Evolutionary conservation across 2,113 vertebrate species (phyloP).

Genomic region (Emydocephalus ijimae): DNA sequence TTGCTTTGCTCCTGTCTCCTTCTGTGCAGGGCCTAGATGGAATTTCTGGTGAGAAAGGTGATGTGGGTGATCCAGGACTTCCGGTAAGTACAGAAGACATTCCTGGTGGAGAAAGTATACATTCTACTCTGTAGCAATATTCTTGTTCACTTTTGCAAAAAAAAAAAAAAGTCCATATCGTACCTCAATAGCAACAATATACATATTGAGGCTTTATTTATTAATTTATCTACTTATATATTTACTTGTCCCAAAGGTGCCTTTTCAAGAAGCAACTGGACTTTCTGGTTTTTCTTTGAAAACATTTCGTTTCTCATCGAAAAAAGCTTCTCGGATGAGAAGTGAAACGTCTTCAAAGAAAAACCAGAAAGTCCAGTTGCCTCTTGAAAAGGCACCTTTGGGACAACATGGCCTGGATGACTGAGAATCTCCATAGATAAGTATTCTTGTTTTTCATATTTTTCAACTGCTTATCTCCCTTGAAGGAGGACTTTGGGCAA

Average conservation of each 20-base stretch:
- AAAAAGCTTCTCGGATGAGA: too few relatives aligned
- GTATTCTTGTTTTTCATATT: background rate
- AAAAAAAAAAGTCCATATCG: background rate
- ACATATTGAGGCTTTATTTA: background rate
- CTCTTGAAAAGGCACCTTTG: too few relatives aligned
- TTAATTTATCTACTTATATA: background rate
- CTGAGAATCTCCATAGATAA: background rate
- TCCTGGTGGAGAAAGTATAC: too few relatives aligned
- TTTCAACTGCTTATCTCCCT: background rate
- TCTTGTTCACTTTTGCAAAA: background rate
- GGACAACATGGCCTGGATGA: too few relatives aligned
- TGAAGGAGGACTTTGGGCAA: background rate
- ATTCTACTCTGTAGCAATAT: background rate
- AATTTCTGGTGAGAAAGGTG: constrained; percentile 79
- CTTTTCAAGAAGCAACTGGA: too few relatives aligned
- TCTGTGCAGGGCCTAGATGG: constrained; percentile 80
- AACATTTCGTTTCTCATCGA: too few relatives aligned
- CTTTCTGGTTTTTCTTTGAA: too few relatives aligned
- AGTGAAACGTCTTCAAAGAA: too few relatives aligned
- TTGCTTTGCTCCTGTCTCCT: background rate
- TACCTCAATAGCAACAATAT: background rate
- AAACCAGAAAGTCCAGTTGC: too few relatives aligned
- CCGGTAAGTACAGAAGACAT: constrained; percentile 67
- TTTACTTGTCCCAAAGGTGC: background rate
- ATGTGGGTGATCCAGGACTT: constrained; percentile 81